phyloP scores from a whole-genome alignment of 2,888 invertebrate species.

The Eupithecia pulchellata region DNA sequence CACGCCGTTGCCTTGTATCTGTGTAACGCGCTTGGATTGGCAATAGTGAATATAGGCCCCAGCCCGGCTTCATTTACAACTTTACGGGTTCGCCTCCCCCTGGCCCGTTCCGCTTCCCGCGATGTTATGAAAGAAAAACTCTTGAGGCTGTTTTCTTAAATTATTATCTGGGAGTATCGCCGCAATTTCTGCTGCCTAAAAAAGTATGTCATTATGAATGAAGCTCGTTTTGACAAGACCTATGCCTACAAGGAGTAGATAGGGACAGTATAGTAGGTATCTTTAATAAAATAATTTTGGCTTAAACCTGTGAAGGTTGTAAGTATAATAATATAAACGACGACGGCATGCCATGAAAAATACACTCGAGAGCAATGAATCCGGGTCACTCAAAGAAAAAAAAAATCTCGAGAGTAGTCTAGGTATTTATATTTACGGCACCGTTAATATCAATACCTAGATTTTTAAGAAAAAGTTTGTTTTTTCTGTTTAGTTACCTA shows the following conservation, averaged over 20 bases:
- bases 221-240: background rate
- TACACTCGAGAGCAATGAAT: background rate
- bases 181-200: constrained; percentile 22
- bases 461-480: no score
- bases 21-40: no score
- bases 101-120: constrained; percentile 59
- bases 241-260: background rate
- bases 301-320: background rate
- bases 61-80: constrained; percentile 81
- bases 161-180: constrained; percentile 66
- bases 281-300: background rate
- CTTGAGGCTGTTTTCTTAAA: constrained; percentile 66
- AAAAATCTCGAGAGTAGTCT: no score
- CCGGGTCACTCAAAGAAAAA: no score
- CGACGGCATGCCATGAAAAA: background rate
- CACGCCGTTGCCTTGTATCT: no score
- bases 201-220: constrained; percentile 7
- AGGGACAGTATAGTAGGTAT: background rate
- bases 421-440: no score
- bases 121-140: constrained; percentile 72
- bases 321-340: background rate
- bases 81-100: constrained; percentile 73
- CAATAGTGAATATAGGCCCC: no score
- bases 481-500: no score
- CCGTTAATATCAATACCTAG: no score